Evolutionary conservation across 2,797 vertebrate species (phyloP), one percentile per base, ranked within the genome.

Genomic region (Chromobotia macracanthus): DNA sequence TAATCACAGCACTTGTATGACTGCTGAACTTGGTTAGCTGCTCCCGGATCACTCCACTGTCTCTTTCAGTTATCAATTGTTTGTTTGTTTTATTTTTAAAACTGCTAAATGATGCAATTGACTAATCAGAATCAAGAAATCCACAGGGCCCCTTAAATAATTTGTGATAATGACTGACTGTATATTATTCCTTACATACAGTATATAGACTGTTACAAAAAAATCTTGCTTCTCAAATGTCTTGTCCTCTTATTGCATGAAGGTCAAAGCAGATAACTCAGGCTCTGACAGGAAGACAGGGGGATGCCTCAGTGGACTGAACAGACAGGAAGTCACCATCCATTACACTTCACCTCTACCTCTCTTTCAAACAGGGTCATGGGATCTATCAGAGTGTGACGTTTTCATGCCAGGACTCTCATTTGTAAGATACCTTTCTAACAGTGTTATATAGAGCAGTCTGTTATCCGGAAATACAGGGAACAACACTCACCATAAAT

Each of bases 381-480:
- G 5, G 50, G 71, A 79, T 81, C 58, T 72, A 67, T 66, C 23
- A 35, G 35, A 82, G 41, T 28, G 25, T 69, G 28, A 68, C 53
- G 38, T 77, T 74, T 53, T 31, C 51, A 28, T 41, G 38, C 65
- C 67, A 64, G 69, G 75, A 69, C 18, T 61, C 21, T 73, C 23
- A 48, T 66, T 56, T 75, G 55, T 21, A 8, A 46, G 5, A 13
- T 35, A 9, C 21, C 55, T 61, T 79, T 71, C 21, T 35, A 58
- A 48, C 51, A 50, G 13, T 31, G 28, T 50, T 69, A 69, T 70
- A 46, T 61, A 69, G 75, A 46, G 28, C 41, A 35, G 25, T 5
- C 21, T 77, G 73, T 66, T 76, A 81, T 66, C 73, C 77, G 25
- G 19, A 77, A 61, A 77, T 70, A 70, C 55, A 77, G 68, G 75